phyloP scores from a whole-genome alignment of 2,797 vertebrate genomes.

The Simalia tracyae region DNA sequence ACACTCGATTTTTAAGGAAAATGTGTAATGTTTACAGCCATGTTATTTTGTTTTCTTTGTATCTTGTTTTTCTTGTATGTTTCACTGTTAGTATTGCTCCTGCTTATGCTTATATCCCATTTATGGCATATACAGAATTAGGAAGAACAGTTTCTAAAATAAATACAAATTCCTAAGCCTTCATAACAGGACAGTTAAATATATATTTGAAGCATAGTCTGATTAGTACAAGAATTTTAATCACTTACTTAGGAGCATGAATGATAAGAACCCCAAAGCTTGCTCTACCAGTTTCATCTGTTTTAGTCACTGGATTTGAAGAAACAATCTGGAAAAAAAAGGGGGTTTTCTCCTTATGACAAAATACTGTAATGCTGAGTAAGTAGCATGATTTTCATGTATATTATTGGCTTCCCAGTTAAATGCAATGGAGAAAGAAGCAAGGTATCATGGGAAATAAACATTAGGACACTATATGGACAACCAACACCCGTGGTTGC shows the following conservation, averaged over 20 bases:
- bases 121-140: background rate
- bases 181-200: background rate
- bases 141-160: background rate
- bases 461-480: background rate
- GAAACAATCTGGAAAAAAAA: conserved; percentile 77
- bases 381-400: background rate
- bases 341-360: background rate
- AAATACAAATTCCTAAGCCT: background rate
- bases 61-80: background rate
- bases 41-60: background rate
- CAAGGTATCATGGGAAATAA: background rate
- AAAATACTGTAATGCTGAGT: background rate
- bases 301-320: conserved; percentile 73
- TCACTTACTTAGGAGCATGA: conserved; percentile 83
- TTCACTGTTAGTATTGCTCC: background rate
- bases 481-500: background rate
- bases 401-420: background rate
- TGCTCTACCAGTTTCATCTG: conserved; percentile 80
- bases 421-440: background rate
- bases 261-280: conserved; percentile 77
- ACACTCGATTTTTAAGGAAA: background rate
- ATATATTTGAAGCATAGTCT: background rate
- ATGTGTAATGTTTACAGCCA: background rate
- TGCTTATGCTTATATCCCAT: too few relatives aligned
- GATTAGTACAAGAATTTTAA: conserved; percentile 20